phyloP scores from a whole-genome alignment of 2,113 vertebrate genomes.

The Ochotona princeps region DNA sequence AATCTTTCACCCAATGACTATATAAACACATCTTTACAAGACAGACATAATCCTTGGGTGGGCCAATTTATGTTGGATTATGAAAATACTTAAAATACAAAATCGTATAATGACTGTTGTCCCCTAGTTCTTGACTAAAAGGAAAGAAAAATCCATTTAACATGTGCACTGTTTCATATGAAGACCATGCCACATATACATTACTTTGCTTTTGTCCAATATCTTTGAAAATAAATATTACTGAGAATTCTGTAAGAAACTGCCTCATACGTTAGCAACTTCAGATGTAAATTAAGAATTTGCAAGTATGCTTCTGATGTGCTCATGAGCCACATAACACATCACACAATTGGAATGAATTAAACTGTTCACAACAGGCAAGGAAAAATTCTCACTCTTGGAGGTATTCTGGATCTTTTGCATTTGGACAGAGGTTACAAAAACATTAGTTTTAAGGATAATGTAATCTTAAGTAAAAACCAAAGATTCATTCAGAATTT shows the following conservation, averaged over 20 bases:
- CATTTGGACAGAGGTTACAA: constrained; percentile 87
- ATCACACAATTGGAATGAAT: constrained; percentile 62
- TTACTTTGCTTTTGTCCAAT: constrained; percentile 71
- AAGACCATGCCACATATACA: constrained; percentile 20
- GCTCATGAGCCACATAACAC: not conserved
- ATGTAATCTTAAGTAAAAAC: constrained; percentile 86
- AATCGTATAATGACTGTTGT: constrained; percentile 92
- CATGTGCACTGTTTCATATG: constrained; percentile 62
- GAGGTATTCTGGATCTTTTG: constrained; percentile 84
- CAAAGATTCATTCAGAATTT: constrained; percentile 87
- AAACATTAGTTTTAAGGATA: constrained; percentile 89
- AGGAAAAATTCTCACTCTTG: constrained; percentile 84
- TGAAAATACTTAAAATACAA: constrained; percentile 92
- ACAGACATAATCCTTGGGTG: constrained; percentile 92
- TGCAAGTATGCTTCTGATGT: not conserved
- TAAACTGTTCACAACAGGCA: constrained; percentile 66
- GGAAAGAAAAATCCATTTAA: constrained; percentile 67
- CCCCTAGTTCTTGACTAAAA: constrained; percentile 86
- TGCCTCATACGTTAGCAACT: constrained; percentile 68
- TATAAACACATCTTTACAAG: constrained; percentile 93
- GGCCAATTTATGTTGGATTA: constrained; percentile 93
- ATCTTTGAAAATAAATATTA: constrained; percentile 77
- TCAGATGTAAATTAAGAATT: constrained; percentile 57
- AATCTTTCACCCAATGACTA: constrained; percentile 93
- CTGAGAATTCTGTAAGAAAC: constrained; percentile 68